Conservation (phyloP, 2,888 invertebrate species). For the Drosophila niveifrons region DNA sequence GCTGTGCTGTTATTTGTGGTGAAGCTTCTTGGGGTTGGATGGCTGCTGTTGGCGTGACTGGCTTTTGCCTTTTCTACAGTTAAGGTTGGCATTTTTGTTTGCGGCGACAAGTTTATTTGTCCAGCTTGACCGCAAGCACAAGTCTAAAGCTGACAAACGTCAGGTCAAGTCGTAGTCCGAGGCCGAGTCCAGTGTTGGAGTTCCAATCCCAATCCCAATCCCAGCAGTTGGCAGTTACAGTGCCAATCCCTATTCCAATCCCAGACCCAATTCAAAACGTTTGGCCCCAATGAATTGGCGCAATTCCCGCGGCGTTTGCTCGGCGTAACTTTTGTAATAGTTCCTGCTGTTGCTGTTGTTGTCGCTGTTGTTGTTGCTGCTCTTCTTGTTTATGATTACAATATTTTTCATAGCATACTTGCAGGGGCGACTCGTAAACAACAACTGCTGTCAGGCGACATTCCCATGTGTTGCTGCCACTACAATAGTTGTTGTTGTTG, state of each 20-base stretch:
- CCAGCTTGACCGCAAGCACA: constrained; percentile 32
- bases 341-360: no score
- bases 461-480: constrained; percentile 37
- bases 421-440: constrained; percentile 55
- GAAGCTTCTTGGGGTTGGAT: not conserved
- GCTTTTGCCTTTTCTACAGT: constrained; percentile 13
- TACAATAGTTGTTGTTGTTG: constrained; percentile 1
- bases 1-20: not conserved
- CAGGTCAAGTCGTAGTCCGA: constrained; percentile 3
- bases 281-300: constrained; percentile 9
- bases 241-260: not conserved
- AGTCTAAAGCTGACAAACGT: not conserved
- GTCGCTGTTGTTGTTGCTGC: not conserved
- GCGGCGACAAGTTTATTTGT: constrained; percentile 21
- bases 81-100: not conserved
- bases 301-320: constrained; percentile 24
- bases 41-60: not conserved
- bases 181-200: not conserved
- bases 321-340: not conserved
- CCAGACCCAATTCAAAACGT: constrained; percentile 10
- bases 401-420: constrained; percentile 64
- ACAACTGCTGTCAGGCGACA: constrained; percentile 28
- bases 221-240: not conserved
- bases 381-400: constrained; percentile 52
- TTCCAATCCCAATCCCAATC: constrained; percentile 6